These are phyloP conservation scores for Watersipora subatra DNA, from an alignment of 1,140 invertebrate species.

Conservation along the genomic window DNA sequence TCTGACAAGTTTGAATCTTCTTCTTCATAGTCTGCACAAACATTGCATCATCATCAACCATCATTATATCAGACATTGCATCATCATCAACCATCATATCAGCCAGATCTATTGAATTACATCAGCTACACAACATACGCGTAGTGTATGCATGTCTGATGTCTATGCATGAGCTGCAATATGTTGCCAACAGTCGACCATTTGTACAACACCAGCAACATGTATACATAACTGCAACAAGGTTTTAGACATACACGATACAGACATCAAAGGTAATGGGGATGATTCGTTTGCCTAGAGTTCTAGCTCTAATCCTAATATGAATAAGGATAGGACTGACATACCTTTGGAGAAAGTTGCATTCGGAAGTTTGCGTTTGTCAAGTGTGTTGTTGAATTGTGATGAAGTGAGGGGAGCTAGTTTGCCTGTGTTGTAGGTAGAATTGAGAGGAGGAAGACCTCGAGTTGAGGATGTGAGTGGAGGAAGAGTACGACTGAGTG, in stretches of 20 bases:
- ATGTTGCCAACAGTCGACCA: conserved; percentile 8
- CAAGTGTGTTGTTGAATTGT: neutral
- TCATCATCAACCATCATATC: too few species aligned
- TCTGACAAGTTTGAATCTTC: too few species aligned
- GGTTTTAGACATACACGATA: conserved; percentile 6
- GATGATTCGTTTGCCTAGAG: too few species aligned
- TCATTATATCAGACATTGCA: neutral
- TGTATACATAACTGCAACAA: conserved; percentile 1
- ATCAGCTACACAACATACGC: too few species aligned
- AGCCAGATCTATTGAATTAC: too few species aligned
- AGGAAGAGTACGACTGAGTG: neutral
- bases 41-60: conserved; percentile 4
- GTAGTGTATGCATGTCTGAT: too few species aligned
- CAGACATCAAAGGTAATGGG: too few species aligned
- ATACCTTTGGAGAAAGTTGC: neutral
- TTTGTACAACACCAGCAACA: neutral
- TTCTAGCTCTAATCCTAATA: neutral
- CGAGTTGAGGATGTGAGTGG: neutral
- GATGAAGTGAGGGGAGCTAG: neutral
- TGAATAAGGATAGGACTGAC: neutral
- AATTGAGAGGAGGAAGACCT: neutral
- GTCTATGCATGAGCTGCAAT: conserved; percentile 3
- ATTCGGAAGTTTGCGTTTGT: neutral
- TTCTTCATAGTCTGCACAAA: conserved; percentile 8
- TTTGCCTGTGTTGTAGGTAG: too few species aligned